Evolutionary conservation across 2,113 vertebrate species (phyloP), one percentile per base, ranked within the genome.

Genomic region (Columba janthina): DNA sequence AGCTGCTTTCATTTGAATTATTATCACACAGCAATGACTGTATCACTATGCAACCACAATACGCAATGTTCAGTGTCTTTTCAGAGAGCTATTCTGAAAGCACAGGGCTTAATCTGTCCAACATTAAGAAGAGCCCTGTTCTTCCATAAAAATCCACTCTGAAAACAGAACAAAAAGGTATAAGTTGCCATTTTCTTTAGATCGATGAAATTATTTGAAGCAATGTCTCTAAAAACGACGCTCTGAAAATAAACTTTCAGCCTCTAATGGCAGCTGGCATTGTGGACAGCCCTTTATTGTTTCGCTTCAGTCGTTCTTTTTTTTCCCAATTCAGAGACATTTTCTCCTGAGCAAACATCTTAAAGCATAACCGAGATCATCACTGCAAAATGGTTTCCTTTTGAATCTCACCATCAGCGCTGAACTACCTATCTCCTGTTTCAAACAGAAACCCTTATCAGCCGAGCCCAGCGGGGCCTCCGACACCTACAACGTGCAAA

Each of bases 1-100:
- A 32, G 20, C 17, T 28, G 21, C 32, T 83, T 93, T 42, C 29
- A 51, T 56, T 40, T 89, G 66, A 66, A 54, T 76, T 88, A 85
- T 51, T 89, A 74, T 71, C n/a, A 40, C 24, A 67, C 83, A 77
- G 72, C n/a, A 74, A 64, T 21, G 46, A 64, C n/a, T 0, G 1
- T 31, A 67, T 74, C 53, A 22, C 50, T 69, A 62, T 15, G 58
- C 36, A 87, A 72, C 66, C 1, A 2, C 53, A 72, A 36, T 29
- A 67, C 24, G 24, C 3, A 51, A 36, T 4, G 8, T 22, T 76
- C 77, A 12, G 24, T 19, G 26, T 38, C 44, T 89, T 86, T 77
- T 74, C 73, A 90, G 56, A 90, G 36, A 72, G 44, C 57, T 90
- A 31, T 89, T 62, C 80, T 62, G 16, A 93, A 90, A 88, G n/a